Percentiles rank a stretch among this genome's conserved stretches.
phyloP scores from a whole-genome alignment of 2,113 vertebrate species.

The Varanus komodoensis region DNA sequence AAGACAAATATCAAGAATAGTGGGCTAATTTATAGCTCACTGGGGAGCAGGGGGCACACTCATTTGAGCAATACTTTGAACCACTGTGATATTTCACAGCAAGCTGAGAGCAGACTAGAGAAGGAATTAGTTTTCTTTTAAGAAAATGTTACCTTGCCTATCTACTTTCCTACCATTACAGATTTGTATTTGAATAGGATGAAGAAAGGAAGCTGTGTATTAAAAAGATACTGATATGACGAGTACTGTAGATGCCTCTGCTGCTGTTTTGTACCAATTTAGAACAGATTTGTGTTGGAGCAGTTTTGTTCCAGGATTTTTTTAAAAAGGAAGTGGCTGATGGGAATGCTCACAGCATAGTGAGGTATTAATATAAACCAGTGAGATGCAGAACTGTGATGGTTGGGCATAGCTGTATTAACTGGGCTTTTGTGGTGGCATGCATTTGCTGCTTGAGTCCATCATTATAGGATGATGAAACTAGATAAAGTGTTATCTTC shows the following conservation, averaged over 20 bases:
- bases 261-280: neutral
- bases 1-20: fast-evolving
- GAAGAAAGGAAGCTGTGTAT: neutral
- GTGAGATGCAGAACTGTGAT: neutral
- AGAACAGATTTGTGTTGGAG: no score
- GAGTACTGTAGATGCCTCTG: fast-evolving
- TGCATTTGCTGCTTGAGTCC: neutral
- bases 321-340: neutral
- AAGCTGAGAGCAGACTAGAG: neutral
- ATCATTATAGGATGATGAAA: neutral
- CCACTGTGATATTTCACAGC: neutral
- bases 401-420: neutral
- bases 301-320: neutral
- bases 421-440: neutral
- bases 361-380: neutral
- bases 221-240: fast-evolving
- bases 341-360: neutral
- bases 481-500: neutral
- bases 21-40: neutral
- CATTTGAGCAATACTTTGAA: fast-evolving
- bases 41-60: neutral
- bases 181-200: neutral
- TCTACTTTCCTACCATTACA: neutral
- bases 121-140: neutral
- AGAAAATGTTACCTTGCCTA: neutral